Evolutionary conservation across 2,797 vertebrate species (phyloP).

Genomic region (Tympanoctomys barrerae): DNA sequence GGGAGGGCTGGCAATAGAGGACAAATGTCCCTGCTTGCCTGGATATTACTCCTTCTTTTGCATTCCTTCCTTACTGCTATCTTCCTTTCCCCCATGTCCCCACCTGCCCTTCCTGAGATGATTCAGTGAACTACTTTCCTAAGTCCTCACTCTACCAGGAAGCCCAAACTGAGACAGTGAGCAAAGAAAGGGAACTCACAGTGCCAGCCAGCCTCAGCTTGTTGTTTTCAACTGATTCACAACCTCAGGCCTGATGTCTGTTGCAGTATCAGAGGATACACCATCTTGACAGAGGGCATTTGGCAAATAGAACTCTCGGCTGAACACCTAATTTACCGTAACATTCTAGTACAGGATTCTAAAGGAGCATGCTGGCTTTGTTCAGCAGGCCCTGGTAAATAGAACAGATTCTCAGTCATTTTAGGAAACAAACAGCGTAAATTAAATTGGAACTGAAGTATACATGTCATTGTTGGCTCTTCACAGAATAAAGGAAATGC

Average conservation of each 20-base stretch:
- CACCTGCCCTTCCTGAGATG: neutral
- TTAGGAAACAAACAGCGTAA: conserved; percentile 56
- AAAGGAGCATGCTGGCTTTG: neutral
- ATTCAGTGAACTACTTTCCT: neutral
- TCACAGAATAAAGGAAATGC: conserved; percentile 62
- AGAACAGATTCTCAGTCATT: conserved; percentile 61
- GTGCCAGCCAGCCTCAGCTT: neutral
- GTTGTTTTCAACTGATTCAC: neutral
- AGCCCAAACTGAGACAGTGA: neutral
- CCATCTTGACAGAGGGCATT: neutral
- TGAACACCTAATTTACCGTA: neutral
- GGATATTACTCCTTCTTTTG: neutral
- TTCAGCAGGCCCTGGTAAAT: neutral
- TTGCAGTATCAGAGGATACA: neutral
- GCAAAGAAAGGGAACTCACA: neutral
- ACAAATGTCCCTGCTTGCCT: neutral
- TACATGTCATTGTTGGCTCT: conserved; percentile 61
- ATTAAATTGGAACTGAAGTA: conserved; percentile 63
- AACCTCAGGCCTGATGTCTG: neutral
- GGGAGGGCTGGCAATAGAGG: neutral
- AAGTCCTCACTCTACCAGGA: neutral
- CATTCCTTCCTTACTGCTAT: neutral
- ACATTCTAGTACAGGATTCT: neutral
- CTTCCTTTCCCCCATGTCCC: neutral
- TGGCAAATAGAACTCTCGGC: neutral